A percentile compares a stretch with the other conserved stretches of the same genome.
phyloP scores from a whole-genome alignment of 2,797 vertebrate species.

The Sebastes reedi region DNA sequence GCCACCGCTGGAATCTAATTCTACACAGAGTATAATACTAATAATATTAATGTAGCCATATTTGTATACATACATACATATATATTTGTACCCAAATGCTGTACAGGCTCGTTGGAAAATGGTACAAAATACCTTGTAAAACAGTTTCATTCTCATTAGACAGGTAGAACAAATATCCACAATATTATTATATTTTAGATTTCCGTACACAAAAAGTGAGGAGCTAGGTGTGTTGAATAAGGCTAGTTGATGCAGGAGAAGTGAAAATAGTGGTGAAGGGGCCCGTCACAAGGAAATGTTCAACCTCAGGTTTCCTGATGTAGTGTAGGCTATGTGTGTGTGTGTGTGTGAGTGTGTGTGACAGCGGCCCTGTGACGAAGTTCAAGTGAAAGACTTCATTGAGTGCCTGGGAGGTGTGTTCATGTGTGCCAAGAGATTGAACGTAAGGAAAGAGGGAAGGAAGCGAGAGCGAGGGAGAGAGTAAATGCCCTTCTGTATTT shows the following conservation, averaged over 20 bases:
- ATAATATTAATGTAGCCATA: too few species aligned
- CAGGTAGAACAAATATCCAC: background rate
- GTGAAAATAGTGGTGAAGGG: constrained; percentile 30
- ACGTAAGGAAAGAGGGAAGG: constrained; percentile 46
- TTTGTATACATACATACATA: too few species aligned
- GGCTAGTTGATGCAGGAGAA: background rate
- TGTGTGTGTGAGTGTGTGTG: constrained; percentile 13
- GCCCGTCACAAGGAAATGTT: constrained; percentile 40
- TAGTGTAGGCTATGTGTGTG: background rate
- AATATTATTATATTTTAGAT: background rate
- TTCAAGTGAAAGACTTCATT: constrained; percentile 80
- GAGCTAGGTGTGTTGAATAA: constrained; percentile 3
- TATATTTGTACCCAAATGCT: background rate
- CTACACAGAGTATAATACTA: too few species aligned
- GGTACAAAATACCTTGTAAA: background rate
- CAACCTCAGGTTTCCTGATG: background rate
- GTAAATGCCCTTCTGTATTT: constrained; percentile 72
- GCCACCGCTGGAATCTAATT: too few species aligned
- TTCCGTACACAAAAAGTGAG: background rate
- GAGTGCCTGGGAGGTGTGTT: constrained; percentile 55
- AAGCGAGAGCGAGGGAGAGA: constrained; percentile 41
- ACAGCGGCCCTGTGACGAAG: constrained; percentile 36
- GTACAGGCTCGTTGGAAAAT: background rate
- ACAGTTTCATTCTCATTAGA: too few species aligned
- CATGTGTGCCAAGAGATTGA: constrained; percentile 61